phyloP scores from a whole-genome alignment of 2,797 vertebrate species.

The Chrysocyon brachyurus region DNA sequence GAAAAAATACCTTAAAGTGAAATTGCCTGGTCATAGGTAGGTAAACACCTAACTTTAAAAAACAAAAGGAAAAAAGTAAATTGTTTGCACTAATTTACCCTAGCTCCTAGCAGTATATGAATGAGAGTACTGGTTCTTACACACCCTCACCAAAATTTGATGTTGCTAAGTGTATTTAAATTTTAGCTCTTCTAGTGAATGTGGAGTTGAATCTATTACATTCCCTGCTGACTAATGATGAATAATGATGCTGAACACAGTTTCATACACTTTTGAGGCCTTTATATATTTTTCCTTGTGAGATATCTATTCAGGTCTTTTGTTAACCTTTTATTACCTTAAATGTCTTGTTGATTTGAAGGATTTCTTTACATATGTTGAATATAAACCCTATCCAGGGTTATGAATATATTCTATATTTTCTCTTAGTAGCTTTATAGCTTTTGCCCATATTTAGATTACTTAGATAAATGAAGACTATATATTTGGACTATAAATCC shows the following conservation, averaged over 20 bases:
- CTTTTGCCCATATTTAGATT: background rate
- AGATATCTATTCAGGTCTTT: background rate
- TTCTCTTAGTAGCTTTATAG: background rate
- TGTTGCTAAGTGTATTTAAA: background rate
- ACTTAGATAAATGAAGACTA: background rate
- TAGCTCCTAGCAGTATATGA: background rate
- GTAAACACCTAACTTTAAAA: background rate
- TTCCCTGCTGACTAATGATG: background rate
- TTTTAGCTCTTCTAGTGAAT: background rate
- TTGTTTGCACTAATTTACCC: background rate
- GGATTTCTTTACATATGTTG: background rate
- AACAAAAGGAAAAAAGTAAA: background rate
- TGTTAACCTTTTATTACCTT: background rate
- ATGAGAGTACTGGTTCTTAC: background rate
- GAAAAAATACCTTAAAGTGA: background rate
- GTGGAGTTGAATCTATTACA: background rate
- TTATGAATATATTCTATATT: background rate
- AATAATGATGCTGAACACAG: background rate
- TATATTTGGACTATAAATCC: background rate
- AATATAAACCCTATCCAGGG: background rate
- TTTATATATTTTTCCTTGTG: background rate
- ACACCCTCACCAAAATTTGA: background rate
- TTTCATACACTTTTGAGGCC: background rate
- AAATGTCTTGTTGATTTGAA: background rate
- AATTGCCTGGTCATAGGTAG: background rate